A percentile compares a stretch with the other conserved stretches of the same genome.
Evolutionary conservation across 2,888 invertebrate genomes (phyloP).

Genomic region (Dusona sp.): DNA sequence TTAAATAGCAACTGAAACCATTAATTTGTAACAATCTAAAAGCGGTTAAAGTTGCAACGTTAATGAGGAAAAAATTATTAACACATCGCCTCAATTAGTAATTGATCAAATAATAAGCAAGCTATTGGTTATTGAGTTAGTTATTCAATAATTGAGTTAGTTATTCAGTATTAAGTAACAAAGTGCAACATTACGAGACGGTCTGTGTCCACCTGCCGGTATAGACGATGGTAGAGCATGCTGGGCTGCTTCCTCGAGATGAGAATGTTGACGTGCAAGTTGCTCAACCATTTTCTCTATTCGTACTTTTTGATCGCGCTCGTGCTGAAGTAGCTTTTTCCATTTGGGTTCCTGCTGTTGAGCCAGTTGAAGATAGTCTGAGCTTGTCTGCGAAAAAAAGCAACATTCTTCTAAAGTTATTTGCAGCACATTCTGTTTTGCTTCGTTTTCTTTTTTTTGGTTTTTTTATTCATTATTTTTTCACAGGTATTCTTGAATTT

Average conservation of each 20-base stretch:
- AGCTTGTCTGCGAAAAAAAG: conserved; percentile 89
- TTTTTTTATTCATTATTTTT: no score
- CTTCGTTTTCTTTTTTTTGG: background rate
- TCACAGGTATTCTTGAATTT: background rate
- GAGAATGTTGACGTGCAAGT: conserved; percentile 98
- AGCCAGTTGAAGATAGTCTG: conserved; percentile 95
- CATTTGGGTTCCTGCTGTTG: conserved; percentile 96
- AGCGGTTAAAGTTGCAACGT: background rate
- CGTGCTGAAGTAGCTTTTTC: conserved; percentile 96
- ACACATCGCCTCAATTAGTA: background rate
- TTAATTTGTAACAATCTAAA: no score
- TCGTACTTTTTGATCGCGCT: conserved; percentile 96
- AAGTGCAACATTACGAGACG: conserved; percentile 79
- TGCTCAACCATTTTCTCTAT: conserved; percentile 99
- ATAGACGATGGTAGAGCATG: conserved; percentile 85
- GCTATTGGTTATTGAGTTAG: background rate
- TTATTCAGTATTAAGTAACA: conserved; percentile 27
- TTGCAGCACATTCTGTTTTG: background rate
- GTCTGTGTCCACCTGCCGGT: conserved; percentile 78
- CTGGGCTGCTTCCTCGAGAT: conserved; percentile 96
- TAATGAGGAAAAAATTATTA: background rate
- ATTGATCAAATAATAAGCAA: background rate
- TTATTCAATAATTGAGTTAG: background rate
- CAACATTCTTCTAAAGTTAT: conserved; percentile 32
- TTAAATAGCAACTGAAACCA: no score